Evolutionary conservation across 2,888 invertebrate genomes (phyloP).

Genomic region (Geotrupes spiniger): DNA sequence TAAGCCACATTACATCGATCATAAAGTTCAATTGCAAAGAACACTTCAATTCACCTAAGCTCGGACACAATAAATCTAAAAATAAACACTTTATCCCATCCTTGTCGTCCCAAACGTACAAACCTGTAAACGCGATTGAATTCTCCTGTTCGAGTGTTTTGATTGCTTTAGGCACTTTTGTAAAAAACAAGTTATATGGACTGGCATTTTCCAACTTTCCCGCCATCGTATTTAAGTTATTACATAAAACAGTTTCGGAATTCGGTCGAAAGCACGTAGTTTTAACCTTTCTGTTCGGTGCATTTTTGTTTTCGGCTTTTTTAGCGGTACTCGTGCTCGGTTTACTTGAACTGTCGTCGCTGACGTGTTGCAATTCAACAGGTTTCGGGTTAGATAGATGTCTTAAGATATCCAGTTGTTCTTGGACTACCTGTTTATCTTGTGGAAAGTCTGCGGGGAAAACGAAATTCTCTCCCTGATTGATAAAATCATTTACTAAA

Average conservation of each 20-base stretch:
- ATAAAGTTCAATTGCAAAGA: constrained; percentile 91
- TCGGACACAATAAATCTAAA: constrained; percentile 73
- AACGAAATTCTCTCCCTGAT: constrained; percentile 51
- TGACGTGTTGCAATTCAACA: not conserved
- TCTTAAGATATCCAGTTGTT: constrained; percentile 60
- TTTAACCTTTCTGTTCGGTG: constrained; percentile 21
- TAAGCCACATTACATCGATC: constrained; percentile 86
- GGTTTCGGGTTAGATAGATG: constrained; percentile 22
- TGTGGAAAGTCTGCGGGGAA: constrained; percentile 58
- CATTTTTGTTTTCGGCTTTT: not conserved
- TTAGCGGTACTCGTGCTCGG: not conserved
- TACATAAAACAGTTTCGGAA: constrained; percentile 4
- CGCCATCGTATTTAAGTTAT: constrained; percentile 56
- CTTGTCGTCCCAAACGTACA: constrained; percentile 31
- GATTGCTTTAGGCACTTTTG: constrained; percentile 63
- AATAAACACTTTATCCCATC: constrained; percentile 38
- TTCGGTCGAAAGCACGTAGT: constrained; percentile 23
- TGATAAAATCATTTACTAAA: constrained; percentile 65
- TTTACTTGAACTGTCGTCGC: not conserved
- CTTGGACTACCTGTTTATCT: constrained; percentile 55
- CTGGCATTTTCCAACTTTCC: constrained; percentile 50
- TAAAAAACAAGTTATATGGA: constrained; percentile 75
- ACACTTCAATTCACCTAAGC: constrained; percentile 70
- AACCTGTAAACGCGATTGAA: constrained; percentile 67
- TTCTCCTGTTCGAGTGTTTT: constrained; percentile 64